Base-by-base conservation (phyloP, 2,888 invertebrate species). In the Piscicola geometra region DNA sequence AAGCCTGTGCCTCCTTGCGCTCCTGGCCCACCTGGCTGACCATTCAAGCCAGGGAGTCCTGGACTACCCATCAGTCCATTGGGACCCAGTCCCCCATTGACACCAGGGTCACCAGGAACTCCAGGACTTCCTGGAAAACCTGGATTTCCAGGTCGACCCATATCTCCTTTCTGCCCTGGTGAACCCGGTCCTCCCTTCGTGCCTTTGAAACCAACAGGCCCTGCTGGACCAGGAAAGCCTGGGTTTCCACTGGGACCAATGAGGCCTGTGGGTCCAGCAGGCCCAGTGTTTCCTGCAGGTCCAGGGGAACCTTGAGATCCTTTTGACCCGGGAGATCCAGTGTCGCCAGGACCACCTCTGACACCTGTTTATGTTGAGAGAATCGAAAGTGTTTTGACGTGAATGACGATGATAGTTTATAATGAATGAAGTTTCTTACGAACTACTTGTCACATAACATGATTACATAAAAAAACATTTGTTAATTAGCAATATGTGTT, bases 301-400 rank as follows among this genome's bases (percentile, higher is more conserved):
- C 73, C 73, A 60, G 73, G 52, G 21, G 21, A n/a, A 1, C 73
- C 73, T 56, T 35, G 18, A 3, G 36, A 15, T 35, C 73, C 73
- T 21, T 2, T 52, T 30, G 56, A 12, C 30, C 73, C 73, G 32
- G 67, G 67, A 15, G 18, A 5, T 32, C 67, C 67, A 12, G 67
- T 56, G 25, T 25, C 21, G 5, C 60, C 60, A 5, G 3, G n/a
- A 25, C 3, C 5, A 5, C 60, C 60, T 56, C n/a, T 56, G 21
- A 18, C n/a, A 5, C 60, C 60, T 56, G 21, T 56, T n/a, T n/a
- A n/a, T n/a, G n/a, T n/a, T n/a, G n/a, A n/a, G n/a, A n/a, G n/a
- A n/a, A n/a, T n/a, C n/a, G n/a, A n/a, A n/a, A n/a, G n/a, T n/a
- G n/a, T n/a, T n/a, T n/a, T n/a, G n/a, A n/a, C n/a, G n/a, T n/a